phyloP scores from a whole-genome alignment of 2,113 vertebrate species.

The Caranx melampygus region DNA sequence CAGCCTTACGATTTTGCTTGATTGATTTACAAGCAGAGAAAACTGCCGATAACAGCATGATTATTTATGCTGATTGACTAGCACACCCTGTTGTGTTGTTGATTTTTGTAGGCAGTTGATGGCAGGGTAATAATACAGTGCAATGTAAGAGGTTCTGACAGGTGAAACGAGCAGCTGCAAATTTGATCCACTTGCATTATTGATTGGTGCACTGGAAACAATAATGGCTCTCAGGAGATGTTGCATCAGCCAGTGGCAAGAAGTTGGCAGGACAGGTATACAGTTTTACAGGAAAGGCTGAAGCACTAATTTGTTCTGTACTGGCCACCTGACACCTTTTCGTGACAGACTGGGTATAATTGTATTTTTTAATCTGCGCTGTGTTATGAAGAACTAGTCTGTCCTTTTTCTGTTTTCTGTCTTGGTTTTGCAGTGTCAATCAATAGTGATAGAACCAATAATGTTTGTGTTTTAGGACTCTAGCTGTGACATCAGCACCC shows the following conservation, averaged over 20 bases:
- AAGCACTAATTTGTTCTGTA: not conserved
- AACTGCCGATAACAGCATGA: not conserved
- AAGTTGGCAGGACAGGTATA: not conserved
- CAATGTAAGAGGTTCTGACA: not conserved
- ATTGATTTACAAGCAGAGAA: not conserved
- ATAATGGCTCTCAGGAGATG: not conserved
- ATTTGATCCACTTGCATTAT: no score
- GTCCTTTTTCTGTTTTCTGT: not conserved
- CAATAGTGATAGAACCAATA: not conserved
- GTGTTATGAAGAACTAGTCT: not conserved
- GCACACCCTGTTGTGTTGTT: not conserved
- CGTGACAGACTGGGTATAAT: not conserved
- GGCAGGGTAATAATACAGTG: not conserved
- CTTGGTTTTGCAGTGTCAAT: not conserved
- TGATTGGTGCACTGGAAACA: not conserved
- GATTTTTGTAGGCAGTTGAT: not conserved
- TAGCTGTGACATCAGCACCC: not conserved
- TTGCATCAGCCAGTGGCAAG: no score
- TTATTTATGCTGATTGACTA: not conserved
- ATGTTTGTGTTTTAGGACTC: slow-evolving; percentile 40
- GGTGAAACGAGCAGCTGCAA: not conserved
- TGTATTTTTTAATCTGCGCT: not conserved
- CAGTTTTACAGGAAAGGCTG: not conserved
- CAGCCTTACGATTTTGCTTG: not conserved
- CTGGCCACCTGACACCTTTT: not conserved